phyloP scores from a whole-genome alignment of 2,113 vertebrate genomes.

The Prochilodus magdalenae region DNA sequence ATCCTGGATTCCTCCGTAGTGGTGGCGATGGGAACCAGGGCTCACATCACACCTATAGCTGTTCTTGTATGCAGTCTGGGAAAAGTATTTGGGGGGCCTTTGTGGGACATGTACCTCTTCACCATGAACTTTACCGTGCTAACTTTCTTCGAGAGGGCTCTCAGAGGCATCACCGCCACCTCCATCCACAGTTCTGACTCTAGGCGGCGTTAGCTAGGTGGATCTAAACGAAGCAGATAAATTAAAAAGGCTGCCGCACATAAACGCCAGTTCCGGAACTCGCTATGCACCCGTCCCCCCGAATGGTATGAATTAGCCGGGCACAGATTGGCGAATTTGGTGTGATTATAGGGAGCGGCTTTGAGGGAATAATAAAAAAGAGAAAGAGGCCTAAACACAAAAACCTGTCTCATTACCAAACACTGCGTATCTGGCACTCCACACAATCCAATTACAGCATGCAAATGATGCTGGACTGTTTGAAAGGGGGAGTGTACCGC shows the following conservation, averaged over 20 bases:
- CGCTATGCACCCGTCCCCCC: background rate
- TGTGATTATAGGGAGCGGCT: slow-evolving; percentile 38
- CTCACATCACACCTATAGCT: too few relatives aligned
- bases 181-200: too few relatives aligned
- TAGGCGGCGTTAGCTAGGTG: too few relatives aligned
- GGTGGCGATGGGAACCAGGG: too few relatives aligned
- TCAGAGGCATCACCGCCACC: too few relatives aligned
- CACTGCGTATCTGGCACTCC: slow-evolving; percentile 51
- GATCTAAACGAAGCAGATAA: background rate
- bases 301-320: slow-evolving; percentile 30
- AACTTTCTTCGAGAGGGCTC: too few relatives aligned
- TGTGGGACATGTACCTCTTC: too few relatives aligned
- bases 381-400: slow-evolving; percentile 71
- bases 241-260: background rate
- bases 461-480: slow-evolving; percentile 87
- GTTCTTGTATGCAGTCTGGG: too few relatives aligned
- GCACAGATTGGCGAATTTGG: slow-evolving; percentile 19
- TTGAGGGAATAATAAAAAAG: slow-evolving; percentile 39
- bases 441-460: slow-evolving; percentile 83
- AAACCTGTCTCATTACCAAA: slow-evolving; percentile 51
- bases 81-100: too few relatives aligned
- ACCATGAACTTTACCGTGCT: too few relatives aligned
- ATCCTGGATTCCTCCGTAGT: too few relatives aligned
- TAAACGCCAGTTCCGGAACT: slow-evolving; percentile 6
- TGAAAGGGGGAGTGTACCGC: slow-evolving; percentile 85